A percentile compares a stretch with the other conserved stretches of the same genome.
These are phyloP conservation scores for Sericinus montela DNA, from an alignment of 2,888 invertebrate genomes.

Conservation along the genomic window DNA sequence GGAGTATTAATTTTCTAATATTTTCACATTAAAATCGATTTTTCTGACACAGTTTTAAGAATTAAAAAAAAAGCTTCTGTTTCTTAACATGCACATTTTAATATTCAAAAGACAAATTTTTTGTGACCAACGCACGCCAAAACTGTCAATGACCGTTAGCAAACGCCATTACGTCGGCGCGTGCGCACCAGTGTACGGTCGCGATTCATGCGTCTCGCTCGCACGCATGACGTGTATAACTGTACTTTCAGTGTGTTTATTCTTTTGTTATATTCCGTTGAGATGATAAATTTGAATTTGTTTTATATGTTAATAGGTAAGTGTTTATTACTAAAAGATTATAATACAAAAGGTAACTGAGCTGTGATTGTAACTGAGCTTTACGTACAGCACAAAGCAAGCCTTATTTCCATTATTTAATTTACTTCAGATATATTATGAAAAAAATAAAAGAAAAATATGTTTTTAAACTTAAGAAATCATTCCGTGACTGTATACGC, in stretches of 20 bases:
- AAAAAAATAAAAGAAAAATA: background rate
- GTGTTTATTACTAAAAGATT: too few species aligned
- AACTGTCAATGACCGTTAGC: constrained; percentile 15
- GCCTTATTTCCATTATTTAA: too few species aligned
- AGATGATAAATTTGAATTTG: too few species aligned
- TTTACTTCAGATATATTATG: background rate
- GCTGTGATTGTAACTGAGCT: too few species aligned
- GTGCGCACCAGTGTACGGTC: constrained; percentile 20
- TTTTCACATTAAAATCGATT: too few species aligned
- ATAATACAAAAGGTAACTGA: too few species aligned
- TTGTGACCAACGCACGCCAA: constrained; percentile 7
- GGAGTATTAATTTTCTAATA: too few species aligned
- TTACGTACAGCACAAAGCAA: too few species aligned
- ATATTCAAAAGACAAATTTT: constrained; percentile 13
- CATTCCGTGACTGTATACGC: constrained; percentile 6
- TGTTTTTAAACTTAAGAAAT: background rate
- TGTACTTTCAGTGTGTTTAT: constrained; percentile 10
- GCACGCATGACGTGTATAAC: constrained; percentile 35
- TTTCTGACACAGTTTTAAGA: too few species aligned
- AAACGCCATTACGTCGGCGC: background rate
- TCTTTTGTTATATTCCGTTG: too few species aligned
- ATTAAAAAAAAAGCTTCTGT: too few species aligned
- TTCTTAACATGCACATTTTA: background rate
- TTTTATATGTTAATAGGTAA: too few species aligned
- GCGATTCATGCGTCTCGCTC: constrained; percentile 51